Conservation (phyloP, 2,797 vertebrate species). For the Phoeniculus purpureus region DNA sequence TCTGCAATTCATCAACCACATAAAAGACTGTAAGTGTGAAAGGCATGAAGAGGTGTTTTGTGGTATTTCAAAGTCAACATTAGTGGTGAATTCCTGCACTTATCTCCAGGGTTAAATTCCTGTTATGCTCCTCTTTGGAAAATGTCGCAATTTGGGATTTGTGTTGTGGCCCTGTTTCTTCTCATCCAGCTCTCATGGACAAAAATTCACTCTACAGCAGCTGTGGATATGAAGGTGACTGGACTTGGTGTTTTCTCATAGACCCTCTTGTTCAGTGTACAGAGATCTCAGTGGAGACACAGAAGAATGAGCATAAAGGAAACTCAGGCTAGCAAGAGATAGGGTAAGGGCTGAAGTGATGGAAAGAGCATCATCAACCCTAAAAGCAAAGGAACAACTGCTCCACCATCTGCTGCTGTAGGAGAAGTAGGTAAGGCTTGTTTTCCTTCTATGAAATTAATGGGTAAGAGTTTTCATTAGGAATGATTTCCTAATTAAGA, state of each 20-base stretch:
- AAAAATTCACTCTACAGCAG: not conserved
- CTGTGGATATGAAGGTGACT: not conserved
- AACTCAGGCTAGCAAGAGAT: conserved; percentile 14
- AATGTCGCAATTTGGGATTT: not conserved
- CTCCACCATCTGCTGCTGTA: not conserved
- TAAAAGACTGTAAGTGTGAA: not conserved
- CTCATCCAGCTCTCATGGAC: not conserved
- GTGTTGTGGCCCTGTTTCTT: not conserved
- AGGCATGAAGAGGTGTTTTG: not conserved
- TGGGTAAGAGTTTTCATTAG: not conserved
- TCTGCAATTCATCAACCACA: not conserved
- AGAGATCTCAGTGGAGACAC: not conserved
- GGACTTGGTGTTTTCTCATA: not conserved
- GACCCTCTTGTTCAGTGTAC: not conserved
- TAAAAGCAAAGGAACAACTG: conserved; percentile 23
- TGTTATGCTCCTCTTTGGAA: not conserved
- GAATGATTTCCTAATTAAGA: conserved; percentile 47
- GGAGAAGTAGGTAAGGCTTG: conserved; percentile 48
- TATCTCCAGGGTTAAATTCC: not conserved
- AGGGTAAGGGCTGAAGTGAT: conserved; percentile 2
- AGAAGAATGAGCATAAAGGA: conserved; percentile 12
- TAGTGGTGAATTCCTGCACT: not conserved
- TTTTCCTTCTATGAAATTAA: conserved; percentile 30
- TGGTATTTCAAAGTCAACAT: not conserved
- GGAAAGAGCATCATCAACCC: not conserved